Percentiles rank a stretch among this genome's conserved stretches.
phyloP scores from a whole-genome alignment of 2,113 vertebrate genomes.

The Upupa epops region DNA sequence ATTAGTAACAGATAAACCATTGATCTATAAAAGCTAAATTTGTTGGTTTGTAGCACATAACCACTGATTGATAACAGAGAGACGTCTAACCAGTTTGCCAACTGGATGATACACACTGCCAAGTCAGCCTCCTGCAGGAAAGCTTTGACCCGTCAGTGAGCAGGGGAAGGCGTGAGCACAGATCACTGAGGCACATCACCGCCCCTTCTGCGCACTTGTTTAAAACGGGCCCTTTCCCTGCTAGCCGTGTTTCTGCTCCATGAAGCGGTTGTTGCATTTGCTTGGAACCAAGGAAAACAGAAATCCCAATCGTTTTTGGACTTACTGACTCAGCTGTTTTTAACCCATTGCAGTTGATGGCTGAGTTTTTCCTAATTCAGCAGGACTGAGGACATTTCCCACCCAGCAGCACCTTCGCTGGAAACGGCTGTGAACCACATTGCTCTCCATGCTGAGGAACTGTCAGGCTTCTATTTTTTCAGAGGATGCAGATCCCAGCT shows the following conservation, averaged over 20 bases:
- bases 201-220: neutral
- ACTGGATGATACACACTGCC: neutral
- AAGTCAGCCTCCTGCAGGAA: neutral
- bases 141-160: neutral
- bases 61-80: neutral
- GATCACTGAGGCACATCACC: neutral
- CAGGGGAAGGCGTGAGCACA: neutral
- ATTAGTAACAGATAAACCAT: too few relatives aligned
- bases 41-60: too few relatives aligned
- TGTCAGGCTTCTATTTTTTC: neutral
- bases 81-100: neutral
- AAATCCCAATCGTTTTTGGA: neutral
- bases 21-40: too few relatives aligned
- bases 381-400: neutral
- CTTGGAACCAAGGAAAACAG: constrained; percentile 9
- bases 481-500: neutral
- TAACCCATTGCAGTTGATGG: constrained; percentile 19
- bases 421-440: neutral
- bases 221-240: neutral
- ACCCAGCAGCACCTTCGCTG: neutral
- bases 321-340: constrained; percentile 11
- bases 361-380: neutral
- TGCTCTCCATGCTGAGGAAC: neutral
- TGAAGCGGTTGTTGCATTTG: constrained; percentile 13
- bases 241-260: neutral